These are phyloP conservation scores for Tenebrio molitor DNA, from an alignment of 1,140 invertebrate genomes.

Conservation along the genomic window DNA sequence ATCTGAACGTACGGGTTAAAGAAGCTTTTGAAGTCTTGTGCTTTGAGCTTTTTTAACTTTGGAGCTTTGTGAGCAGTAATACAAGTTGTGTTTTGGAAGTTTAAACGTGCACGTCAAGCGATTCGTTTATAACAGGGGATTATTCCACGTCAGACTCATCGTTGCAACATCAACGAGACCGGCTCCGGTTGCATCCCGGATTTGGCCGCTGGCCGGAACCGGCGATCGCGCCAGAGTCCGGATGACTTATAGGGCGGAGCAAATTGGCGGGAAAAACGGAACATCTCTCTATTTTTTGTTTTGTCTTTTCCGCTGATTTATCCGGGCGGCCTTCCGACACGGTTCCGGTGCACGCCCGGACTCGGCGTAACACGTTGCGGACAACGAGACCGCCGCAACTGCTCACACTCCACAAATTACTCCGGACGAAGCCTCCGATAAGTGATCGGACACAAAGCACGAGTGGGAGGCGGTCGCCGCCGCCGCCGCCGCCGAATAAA, in stretches of 20 bases:
- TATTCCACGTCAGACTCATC: constrained; percentile 32
- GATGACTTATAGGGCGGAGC: too few species aligned
- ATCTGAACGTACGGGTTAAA: constrained; percentile 29
- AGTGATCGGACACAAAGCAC: constrained; percentile 23
- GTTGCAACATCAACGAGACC: not conserved
- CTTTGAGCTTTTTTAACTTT: constrained; percentile 42
- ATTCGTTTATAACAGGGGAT: constrained; percentile 38
- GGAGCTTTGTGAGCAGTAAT: constrained; percentile 30
- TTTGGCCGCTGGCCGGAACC: too few species aligned
- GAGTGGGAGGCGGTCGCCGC: not conserved
- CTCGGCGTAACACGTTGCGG: constrained; percentile 22
- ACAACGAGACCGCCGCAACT: not conserved
- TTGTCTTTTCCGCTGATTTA: too few species aligned
- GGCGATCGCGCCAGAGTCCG: too few species aligned
- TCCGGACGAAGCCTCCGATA: constrained; percentile 16
- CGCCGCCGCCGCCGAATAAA: constrained; percentile 2
- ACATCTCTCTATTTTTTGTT: too few species aligned
- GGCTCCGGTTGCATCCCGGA: too few species aligned
- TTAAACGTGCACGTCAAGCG: constrained; percentile 30
- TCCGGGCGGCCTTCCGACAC: too few species aligned
- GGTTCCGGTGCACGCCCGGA: too few species aligned
- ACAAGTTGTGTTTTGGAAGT: constrained; percentile 42
- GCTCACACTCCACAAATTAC: constrained; percentile 28
- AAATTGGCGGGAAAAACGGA: too few species aligned
- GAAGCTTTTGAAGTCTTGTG: constrained; percentile 42